Percentiles rank a stretch among this genome's conserved stretches.
phyloP scores from a whole-genome alignment of 1,140 invertebrate genomes.

The Archegozetes longisetosus region DNA sequence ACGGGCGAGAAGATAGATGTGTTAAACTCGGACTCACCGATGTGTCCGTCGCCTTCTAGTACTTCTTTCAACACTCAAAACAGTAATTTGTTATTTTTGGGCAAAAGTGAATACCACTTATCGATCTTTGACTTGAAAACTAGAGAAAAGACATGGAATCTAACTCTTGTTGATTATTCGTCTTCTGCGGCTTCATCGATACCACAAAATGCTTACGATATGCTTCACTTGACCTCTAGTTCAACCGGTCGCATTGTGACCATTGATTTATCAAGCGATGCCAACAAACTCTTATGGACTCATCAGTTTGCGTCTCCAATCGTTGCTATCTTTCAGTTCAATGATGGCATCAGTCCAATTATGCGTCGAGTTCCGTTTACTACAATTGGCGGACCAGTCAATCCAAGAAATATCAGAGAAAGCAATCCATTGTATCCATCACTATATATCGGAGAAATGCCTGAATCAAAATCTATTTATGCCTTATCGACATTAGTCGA shows the following conservation, averaged over 20 bases:
- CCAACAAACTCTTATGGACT: slow-evolving; percentile 60
- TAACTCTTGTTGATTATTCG: slow-evolving; percentile 57
- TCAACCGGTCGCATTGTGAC: slow-evolving; percentile 71
- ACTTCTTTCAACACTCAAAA: neutral
- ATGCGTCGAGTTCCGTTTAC: slow-evolving; percentile 55
- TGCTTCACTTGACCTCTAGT: slow-evolving; percentile 71
- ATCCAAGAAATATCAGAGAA: neutral
- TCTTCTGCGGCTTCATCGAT: slow-evolving; percentile 27
- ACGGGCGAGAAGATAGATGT: slow-evolving; percentile 59
- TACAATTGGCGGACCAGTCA: slow-evolving; percentile 38
- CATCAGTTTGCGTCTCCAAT: slow-evolving; percentile 71
- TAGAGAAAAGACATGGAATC: slow-evolving; percentile 71
- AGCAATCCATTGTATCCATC: slow-evolving; percentile 8
- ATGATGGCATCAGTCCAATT: neutral
- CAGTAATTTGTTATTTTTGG: slow-evolving; percentile 15
- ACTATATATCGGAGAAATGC: slow-evolving; percentile 10
- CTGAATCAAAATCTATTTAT: slow-evolving; percentile 7
- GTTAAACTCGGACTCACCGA: slow-evolving; percentile 15
- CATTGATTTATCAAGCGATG: slow-evolving; percentile 34
- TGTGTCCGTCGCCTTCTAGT: slow-evolving; percentile 9
- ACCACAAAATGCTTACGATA: slow-evolving; percentile 32
- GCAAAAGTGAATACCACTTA: slow-evolving; percentile 66
- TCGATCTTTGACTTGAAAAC: slow-evolving; percentile 76
- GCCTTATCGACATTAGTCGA: slow-evolving; percentile 7
- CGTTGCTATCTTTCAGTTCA: slow-evolving; percentile 60